These are phyloP conservation scores for Lepidurus apus DNA, from an alignment of 1,140 invertebrate genomes.

Conservation along the genomic window DNA sequence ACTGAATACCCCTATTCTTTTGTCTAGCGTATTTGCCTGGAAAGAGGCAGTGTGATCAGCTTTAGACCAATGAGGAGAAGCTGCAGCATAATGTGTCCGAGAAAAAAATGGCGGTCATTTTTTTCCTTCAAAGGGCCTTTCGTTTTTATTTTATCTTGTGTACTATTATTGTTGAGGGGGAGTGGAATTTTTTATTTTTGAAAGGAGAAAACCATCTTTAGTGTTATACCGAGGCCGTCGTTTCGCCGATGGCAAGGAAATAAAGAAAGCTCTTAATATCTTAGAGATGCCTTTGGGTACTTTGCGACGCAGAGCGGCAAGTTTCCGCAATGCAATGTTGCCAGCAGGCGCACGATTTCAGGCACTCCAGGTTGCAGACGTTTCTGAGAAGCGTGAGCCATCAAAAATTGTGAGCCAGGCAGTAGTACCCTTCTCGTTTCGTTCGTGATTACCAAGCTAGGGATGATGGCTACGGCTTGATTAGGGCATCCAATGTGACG, in stretches of 20 bases:
- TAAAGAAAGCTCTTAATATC: neutral
- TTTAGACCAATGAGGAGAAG: neutral
- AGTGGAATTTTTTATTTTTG: too few relatives aligned
- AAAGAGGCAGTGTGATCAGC: neutral
- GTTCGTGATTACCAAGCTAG: neutral
- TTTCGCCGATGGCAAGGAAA: too few relatives aligned
- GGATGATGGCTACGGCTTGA: constrained; percentile 9
- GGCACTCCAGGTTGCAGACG: constrained; percentile 7
- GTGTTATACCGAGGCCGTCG: too few relatives aligned
- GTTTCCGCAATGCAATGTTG: neutral
- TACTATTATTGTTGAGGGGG: too few relatives aligned
- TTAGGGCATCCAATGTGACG: neutral
- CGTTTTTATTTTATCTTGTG: too few relatives aligned
- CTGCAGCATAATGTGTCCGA: neutral
- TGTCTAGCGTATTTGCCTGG: neutral
- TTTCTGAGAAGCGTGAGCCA: constrained; percentile 3
- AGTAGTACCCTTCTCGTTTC: neutral
- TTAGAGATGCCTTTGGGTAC: neutral
- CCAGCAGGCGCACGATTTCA: neutral
- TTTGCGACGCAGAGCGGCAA: neutral
- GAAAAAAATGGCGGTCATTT: neutral
- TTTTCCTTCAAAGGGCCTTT: neutral
- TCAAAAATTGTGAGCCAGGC: neutral
- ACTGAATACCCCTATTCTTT: neutral
- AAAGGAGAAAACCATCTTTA: too few relatives aligned